Conservation (phyloP, 2,888 invertebrate genomes). For the Hirtodrosophila alboralis region DNA sequence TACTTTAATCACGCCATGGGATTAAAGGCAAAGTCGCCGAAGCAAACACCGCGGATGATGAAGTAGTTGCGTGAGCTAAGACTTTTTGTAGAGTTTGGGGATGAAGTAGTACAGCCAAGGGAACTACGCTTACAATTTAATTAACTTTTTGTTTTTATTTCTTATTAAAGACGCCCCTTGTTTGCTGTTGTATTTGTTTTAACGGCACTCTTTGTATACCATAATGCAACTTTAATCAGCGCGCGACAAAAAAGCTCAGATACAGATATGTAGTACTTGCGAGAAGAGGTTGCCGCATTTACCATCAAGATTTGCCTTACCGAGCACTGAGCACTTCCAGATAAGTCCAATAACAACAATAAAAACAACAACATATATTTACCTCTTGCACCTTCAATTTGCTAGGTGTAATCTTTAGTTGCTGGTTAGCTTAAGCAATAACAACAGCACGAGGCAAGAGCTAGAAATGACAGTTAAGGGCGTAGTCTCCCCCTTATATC, state of each 20-base stretch:
- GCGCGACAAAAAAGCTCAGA: constrained; percentile 60
- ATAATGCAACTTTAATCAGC: constrained; percentile 78
- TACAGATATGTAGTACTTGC: constrained; percentile 32
- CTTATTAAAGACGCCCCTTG: constrained; percentile 69
- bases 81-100: constrained; percentile 7
- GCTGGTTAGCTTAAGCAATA: constrained; percentile 34
- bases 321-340: constrained; percentile 50
- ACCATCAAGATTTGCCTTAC: constrained; percentile 68
- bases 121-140: constrained; percentile 75
- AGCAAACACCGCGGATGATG: constrained; percentile 74
- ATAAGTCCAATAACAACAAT: constrained; percentile 48
- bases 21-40: constrained; percentile 71
- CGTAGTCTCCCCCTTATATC: no score
- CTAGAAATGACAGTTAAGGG: constrained; percentile 34
- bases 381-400: constrained; percentile 48
- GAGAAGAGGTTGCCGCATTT: constrained; percentile 14
- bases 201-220: constrained; percentile 71
- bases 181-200: constrained; percentile 61
- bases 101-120: neutral
- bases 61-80: constrained; percentile 74
- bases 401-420: constrained; percentile 72
- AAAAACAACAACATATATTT: constrained; percentile 62
- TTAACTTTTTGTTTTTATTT: constrained; percentile 77
- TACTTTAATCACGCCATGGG: constrained; percentile 80
- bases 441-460: constrained; percentile 25